Conservation (phyloP, 2,113 vertebrate species). For the Emydocephalus ijimae region DNA sequence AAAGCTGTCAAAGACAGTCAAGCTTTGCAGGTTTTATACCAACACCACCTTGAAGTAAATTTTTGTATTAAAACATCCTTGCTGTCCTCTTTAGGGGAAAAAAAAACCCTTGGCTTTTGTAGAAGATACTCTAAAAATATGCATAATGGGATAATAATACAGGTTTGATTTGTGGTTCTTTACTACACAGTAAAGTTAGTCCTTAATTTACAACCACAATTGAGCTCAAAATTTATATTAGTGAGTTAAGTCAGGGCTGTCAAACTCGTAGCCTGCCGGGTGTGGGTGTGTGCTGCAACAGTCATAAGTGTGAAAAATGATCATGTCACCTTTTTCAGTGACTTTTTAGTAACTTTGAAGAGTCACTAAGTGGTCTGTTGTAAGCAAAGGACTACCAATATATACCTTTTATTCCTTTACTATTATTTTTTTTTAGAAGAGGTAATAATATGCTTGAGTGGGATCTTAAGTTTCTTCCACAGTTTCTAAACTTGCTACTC, state of each 20-base stretch:
- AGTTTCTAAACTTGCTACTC: not conserved
- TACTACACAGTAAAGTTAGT: not conserved
- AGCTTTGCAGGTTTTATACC: not conserved
- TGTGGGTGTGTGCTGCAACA: too few relatives aligned
- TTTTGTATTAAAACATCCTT: fast-evolving
- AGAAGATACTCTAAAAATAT: not conserved
- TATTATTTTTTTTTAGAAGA: not conserved
- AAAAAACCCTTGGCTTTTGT: not conserved
- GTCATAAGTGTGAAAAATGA: too few relatives aligned
- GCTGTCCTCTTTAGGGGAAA: not conserved
- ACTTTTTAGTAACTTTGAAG: too few relatives aligned
- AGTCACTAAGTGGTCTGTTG: too few relatives aligned
- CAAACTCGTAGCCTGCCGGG: too few relatives aligned
- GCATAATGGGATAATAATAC: not conserved
- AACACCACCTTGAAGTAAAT: not conserved
- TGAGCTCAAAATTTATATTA: too few relatives aligned
- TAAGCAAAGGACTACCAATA: too few relatives aligned
- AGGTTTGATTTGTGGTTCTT: not conserved
- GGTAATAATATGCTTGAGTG: too few relatives aligned
- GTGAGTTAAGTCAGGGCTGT: too few relatives aligned
- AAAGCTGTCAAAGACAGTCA: not conserved
- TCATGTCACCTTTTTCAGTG: too few relatives aligned
- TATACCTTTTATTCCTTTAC: not conserved
- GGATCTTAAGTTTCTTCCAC: not conserved
- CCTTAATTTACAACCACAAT: too few relatives aligned